Evolutionary conservation across 2,113 vertebrate species (phyloP).

Genomic region (Pristiophorus japonicus): DNA sequence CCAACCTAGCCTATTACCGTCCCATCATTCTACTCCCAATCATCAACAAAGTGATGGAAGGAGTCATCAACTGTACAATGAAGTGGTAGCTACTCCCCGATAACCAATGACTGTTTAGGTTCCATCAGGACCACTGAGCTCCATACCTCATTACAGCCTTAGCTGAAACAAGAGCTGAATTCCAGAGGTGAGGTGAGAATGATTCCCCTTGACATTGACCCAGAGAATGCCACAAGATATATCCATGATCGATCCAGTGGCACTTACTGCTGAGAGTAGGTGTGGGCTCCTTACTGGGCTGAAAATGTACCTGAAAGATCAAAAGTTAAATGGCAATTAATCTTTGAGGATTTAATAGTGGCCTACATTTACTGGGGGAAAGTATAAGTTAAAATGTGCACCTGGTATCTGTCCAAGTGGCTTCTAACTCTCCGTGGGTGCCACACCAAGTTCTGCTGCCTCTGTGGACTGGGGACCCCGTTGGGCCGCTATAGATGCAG

Average conservation of each 20-base stretch:
- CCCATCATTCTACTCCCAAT: background rate
- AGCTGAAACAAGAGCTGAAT: background rate
- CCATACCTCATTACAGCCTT: background rate
- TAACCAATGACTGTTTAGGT: background rate
- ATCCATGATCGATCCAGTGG: background rate
- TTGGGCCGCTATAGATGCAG: background rate
- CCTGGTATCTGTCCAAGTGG: background rate
- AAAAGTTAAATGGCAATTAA: background rate
- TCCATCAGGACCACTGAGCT: background rate
- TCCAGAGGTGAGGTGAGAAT: background rate
- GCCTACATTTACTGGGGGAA: background rate
- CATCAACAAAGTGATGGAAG: background rate
- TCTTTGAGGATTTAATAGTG: background rate
- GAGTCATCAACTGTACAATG: background rate
- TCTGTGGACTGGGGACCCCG: background rate
- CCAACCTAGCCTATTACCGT: background rate
- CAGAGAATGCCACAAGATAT: background rate
- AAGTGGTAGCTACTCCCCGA: background rate
- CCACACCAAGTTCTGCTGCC: background rate
- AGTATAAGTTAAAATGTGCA: background rate
- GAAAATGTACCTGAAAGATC: background rate
- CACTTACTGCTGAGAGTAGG: background rate
- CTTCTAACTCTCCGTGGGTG: background rate
- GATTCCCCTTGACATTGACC: background rate
- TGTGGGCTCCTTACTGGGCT: background rate